Evolutionary conservation across 92 coral and sea anemone species (phyloP).

Genomic region (Parazoanthus atlanticus): DNA sequence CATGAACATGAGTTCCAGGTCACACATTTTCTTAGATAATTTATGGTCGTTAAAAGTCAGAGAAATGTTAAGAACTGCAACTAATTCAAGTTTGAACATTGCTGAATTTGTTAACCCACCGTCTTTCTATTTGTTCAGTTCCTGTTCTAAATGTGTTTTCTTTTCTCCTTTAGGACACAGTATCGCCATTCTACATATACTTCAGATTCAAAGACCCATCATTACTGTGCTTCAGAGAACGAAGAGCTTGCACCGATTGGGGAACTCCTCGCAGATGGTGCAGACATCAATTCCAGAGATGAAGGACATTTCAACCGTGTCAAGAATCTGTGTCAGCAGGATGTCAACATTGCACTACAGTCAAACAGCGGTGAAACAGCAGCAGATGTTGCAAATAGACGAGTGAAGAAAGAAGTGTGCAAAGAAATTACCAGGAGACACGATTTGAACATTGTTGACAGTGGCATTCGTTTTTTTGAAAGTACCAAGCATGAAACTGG

Average conservation of each 20-base stretch:
- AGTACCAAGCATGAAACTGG: neutral
- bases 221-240: neutral
- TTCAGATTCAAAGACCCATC: neutral
- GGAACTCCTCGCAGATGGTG: neutral
- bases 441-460: neutral
- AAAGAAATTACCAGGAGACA: neutral
- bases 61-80: too few species aligned
- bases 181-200: neutral
- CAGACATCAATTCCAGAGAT: neutral
- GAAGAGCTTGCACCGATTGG: neutral
- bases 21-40: too few species aligned
- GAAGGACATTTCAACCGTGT: neutral
- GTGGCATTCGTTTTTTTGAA: neutral
- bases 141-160: neutral
- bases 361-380: slow-evolving; percentile 4
- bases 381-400: slow-evolving; percentile 13
- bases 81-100: too few species aligned
- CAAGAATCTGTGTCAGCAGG: neutral
- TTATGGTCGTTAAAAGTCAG: too few species aligned
- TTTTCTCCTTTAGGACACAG: neutral
- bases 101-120: too few species aligned
- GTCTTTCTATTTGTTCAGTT: neutral
- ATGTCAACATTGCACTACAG: neutral
- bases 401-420: neutral
- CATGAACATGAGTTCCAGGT: too few species aligned